Percentiles rank a stretch among this genome's conserved stretches.
These are phyloP conservation scores for Troilus luridus DNA, from an alignment of 2,888 invertebrate species.

Conservation along the genomic window DNA sequence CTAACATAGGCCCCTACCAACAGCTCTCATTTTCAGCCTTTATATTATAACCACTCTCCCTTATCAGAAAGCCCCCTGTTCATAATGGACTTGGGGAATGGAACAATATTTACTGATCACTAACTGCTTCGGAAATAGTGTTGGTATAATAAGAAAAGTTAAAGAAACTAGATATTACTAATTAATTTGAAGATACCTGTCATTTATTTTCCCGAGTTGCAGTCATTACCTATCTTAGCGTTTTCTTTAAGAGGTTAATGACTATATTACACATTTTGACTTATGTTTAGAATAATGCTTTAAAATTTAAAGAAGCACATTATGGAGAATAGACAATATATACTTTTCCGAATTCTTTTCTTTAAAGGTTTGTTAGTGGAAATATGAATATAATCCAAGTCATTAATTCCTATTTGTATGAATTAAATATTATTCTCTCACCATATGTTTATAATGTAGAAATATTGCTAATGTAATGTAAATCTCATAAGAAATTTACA, in stretches of 20 bases:
- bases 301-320: neutral
- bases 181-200: neutral
- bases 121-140: neutral
- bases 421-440: neutral
- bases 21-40: conserved; percentile 27
- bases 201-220: neutral
- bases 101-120: neutral
- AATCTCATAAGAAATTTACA: too few species aligned
- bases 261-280: neutral
- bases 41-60: neutral
- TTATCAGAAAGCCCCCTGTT: neutral
- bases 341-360: neutral
- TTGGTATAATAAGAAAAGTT: neutral
- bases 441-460: neutral
- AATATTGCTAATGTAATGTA: too few species aligned
- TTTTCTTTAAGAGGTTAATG: neutral
- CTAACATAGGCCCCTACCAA: neutral
- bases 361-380: neutral
- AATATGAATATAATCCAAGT: neutral
- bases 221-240: neutral
- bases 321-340: neutral
- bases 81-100: neutral
- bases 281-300: neutral
- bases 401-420: neutral
- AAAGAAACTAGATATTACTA: neutral